These are phyloP conservation scores for Caerostris extrusa DNA, from an alignment of 1,140 invertebrate genomes.

Conservation along the genomic window DNA sequence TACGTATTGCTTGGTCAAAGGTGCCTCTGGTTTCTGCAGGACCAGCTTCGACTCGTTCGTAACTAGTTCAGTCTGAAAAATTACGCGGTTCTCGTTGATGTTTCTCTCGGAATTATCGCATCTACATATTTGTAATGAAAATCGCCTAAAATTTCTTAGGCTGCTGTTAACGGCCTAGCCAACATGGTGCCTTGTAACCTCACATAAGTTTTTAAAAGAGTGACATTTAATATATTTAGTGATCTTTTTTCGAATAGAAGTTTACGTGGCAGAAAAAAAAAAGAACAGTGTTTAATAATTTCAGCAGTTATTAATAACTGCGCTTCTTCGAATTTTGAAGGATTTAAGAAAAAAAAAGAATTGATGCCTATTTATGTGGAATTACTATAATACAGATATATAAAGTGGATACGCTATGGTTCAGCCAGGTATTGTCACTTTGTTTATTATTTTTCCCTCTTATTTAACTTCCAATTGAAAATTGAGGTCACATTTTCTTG, in stretches of 20 bases:
- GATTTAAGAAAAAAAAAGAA: neutral
- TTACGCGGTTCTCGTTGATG: slow-evolving; percentile 47
- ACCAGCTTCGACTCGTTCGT: slow-evolving; percentile 71
- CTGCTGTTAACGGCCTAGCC: neutral
- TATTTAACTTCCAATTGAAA: slow-evolving; percentile 12
- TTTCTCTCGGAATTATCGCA: neutral
- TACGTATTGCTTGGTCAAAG: slow-evolving; percentile 71
- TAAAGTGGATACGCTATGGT: slow-evolving; percentile 67
- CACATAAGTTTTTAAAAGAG: neutral
- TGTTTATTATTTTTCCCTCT: slow-evolving; percentile 34
- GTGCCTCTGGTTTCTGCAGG: slow-evolving; percentile 74
- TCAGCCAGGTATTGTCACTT: slow-evolving; percentile 63
- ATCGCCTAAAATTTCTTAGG: neutral
- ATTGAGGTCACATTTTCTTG: slow-evolving; percentile 63
- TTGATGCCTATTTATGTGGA: slow-evolving; percentile 55
- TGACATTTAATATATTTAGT: neutral
- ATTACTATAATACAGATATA: neutral
- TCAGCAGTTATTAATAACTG: neutral
- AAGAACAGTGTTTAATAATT: slow-evolving; percentile 12
- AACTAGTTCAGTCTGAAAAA: slow-evolving; percentile 74
- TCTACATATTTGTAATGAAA: neutral
- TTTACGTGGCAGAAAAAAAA: slow-evolving; percentile 57
- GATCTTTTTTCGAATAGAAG: slow-evolving; percentile 28
- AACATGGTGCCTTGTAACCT: slow-evolving; percentile 12
- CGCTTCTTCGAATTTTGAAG: neutral